These are phyloP conservation scores for Smutsia gigantea DNA, from an alignment of 2,797 vertebrate species.

Conservation along the genomic window DNA sequence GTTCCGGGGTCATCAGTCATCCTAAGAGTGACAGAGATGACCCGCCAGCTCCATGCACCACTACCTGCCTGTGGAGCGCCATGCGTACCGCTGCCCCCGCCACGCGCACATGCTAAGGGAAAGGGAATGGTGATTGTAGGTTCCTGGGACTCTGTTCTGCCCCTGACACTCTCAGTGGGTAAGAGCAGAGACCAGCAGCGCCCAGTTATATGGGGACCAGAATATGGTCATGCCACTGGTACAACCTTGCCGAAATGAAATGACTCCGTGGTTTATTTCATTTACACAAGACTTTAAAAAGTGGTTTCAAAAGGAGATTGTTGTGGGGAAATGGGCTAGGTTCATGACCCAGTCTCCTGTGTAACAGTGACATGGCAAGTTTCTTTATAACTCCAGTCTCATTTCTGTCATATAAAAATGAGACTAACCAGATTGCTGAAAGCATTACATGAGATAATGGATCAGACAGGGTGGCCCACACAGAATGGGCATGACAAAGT, in stretches of 20 bases:
- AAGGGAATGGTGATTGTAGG: neutral
- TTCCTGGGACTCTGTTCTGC: neutral
- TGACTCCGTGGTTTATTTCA: neutral
- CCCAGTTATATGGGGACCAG: neutral
- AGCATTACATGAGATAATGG: neutral
- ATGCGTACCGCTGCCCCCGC: neutral
- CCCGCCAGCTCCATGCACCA: neutral
- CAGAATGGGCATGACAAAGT: neutral
- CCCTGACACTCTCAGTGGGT: neutral
- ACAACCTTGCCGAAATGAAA: neutral
- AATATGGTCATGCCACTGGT: neutral
- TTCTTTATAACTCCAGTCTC: neutral
- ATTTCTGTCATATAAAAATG: neutral
- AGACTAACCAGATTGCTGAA: neutral
- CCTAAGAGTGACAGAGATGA: neutral
- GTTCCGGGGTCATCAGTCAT: slow-evolving; percentile 16
- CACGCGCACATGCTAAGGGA: neutral
- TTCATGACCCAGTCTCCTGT: neutral
- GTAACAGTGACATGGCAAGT: neutral
- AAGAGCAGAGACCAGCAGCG: neutral
- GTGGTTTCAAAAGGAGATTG: neutral
- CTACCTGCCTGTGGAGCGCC: neutral
- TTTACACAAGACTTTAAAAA: neutral
- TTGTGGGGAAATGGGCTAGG: neutral
- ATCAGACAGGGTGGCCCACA: neutral